Conservation (phyloP, 2,113 vertebrate species). For the Rhodinocichla rosea region DNA sequence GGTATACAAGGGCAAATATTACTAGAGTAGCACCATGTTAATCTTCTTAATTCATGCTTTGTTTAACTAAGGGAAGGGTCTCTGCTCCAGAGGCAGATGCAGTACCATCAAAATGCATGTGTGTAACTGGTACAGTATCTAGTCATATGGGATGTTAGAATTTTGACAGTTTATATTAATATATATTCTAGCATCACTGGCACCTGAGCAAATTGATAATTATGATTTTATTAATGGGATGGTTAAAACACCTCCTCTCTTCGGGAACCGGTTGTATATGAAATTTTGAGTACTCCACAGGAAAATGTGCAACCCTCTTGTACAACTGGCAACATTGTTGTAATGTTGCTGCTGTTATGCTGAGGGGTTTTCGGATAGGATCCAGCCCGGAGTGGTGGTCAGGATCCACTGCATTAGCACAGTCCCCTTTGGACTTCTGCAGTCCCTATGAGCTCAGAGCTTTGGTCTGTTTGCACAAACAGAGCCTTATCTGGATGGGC, state of each 20-base stretch:
- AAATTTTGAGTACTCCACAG: not conserved
- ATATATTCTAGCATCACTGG: not conserved
- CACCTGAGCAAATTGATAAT: not conserved
- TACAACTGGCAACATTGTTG: not conserved
- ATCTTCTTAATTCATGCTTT: slow-evolving; percentile 61
- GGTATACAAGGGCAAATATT: slow-evolving; percentile 50
- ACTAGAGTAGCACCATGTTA: slow-evolving; percentile 27
- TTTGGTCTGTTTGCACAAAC: not conserved
- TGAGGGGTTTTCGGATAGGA: not conserved
- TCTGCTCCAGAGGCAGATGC: not conserved
- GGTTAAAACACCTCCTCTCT: not conserved
- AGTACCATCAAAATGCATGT: not conserved
- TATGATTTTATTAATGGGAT: slow-evolving; percentile 32
- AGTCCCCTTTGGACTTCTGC: rapidly evolving
- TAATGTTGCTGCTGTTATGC: not conserved
- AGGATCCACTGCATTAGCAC: not conserved
- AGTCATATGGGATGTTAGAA: not conserved
- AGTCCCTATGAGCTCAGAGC: not conserved
- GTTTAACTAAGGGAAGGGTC: slow-evolving; percentile 1
- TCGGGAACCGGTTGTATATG: rapidly evolving
- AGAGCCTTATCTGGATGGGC: not conserved
- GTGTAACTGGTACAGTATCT: not conserved
- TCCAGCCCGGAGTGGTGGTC: rapidly evolving
- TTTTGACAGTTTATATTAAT: not conserved
- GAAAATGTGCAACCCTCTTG: not conserved